Conservation (phyloP, 2,888 invertebrate species). For the Meandrusa payeni region DNA sequence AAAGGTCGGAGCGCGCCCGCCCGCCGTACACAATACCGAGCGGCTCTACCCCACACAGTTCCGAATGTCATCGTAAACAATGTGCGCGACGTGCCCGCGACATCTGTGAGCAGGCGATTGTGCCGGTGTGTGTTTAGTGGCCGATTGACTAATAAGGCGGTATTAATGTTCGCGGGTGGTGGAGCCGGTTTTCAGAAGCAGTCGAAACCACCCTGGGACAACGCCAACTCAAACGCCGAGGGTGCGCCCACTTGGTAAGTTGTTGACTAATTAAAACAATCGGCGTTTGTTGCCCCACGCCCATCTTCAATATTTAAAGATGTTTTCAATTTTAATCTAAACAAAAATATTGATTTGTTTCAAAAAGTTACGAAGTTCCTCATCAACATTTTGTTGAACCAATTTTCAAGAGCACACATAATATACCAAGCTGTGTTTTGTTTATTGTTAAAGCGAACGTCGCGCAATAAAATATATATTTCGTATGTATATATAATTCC, state of each 20-base stretch:
- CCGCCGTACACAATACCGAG: conserved; percentile 27
- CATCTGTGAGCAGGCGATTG: conserved; percentile 16
- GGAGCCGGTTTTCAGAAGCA: conserved; percentile 71
- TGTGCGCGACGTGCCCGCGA: conserved; percentile 21
- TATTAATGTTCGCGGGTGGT: conserved; percentile 67
- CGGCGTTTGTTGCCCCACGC: too few species aligned
- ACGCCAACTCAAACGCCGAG: conserved; percentile 43
- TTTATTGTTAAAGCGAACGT: too few species aligned
- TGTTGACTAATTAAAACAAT: too few species aligned
- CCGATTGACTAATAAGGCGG: conserved; percentile 27
- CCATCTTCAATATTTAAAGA: too few species aligned
- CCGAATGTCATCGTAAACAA: conserved; percentile 35
- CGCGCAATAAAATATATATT: too few species aligned
- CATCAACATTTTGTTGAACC: too few species aligned
- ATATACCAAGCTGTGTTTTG: too few species aligned
- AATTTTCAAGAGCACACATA: too few species aligned
- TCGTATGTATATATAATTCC: too few species aligned
- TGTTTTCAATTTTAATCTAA: too few species aligned
- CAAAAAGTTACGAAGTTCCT: too few species aligned
- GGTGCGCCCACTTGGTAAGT: conserved; percentile 57
- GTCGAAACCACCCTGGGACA: conserved; percentile 70
- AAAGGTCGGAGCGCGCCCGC: conserved; percentile 32
- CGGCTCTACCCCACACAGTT: conserved; percentile 27
- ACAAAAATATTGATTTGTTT: too few species aligned
- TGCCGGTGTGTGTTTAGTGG: conserved; percentile 23